These are phyloP conservation scores for Drosophila mercatorum DNA, from an alignment of 2,888 invertebrate species.

Conservation along the genomic window DNA sequence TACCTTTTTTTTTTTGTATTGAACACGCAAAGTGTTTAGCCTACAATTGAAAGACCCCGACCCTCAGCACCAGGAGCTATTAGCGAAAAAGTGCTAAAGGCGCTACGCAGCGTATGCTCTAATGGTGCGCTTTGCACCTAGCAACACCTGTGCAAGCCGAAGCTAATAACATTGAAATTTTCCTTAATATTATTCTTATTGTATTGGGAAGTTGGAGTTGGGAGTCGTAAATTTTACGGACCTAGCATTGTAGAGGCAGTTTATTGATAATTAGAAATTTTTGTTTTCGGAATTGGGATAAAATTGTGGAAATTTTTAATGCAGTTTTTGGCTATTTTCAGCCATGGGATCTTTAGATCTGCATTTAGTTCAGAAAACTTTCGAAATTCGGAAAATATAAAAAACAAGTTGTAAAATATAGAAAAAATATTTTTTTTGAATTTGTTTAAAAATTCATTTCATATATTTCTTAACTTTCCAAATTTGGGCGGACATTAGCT, in stretches of 20 bases:
- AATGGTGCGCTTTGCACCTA: slow-evolving; percentile 3
- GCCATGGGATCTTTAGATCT: too few relatives aligned
- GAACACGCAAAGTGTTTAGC: slow-evolving; percentile 75
- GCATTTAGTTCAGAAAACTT: too few relatives aligned
- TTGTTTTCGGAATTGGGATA: too few relatives aligned
- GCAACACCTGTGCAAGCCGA: background rate
- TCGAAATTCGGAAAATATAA: too few relatives aligned
- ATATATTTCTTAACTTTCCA: too few relatives aligned
- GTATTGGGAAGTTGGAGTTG: background rate
- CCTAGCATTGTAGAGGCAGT: background rate
- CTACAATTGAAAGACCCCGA: slow-evolving; percentile 7
- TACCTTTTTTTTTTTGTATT: slow-evolving; percentile 52
- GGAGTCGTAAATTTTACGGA: background rate
- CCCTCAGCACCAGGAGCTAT: background rate
- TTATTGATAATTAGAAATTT: background rate
- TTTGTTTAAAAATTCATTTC: too few relatives aligned
- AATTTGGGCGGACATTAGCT: too few relatives aligned
- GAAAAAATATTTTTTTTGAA: too few relatives aligned
- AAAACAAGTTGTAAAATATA: too few relatives aligned
- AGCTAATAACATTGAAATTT: slow-evolving; percentile 1
- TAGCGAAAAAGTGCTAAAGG: slow-evolving; percentile 27
- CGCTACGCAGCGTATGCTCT: slow-evolving; percentile 27
- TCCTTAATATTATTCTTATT: background rate
- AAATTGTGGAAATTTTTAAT: too few relatives aligned
- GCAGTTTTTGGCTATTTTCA: too few relatives aligned